Evolutionary conservation across 2,888 invertebrate genomes (phyloP).

Genomic region (Drosophila barbarae): DNA sequence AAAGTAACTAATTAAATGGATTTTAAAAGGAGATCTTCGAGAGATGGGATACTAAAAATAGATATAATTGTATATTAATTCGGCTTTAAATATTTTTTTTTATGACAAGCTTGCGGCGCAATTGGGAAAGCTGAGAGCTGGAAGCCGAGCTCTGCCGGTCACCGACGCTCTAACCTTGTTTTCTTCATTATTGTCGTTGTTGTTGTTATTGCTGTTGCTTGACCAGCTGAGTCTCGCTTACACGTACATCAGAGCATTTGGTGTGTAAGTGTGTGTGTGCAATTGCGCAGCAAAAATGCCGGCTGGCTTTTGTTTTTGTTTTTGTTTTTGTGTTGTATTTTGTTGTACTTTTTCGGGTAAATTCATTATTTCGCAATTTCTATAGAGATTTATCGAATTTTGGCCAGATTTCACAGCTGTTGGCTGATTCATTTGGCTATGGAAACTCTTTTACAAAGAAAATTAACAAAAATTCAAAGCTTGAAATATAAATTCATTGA

Average conservation of each 20-base stretch:
- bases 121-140: constrained; percentile 67
- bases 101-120: constrained; percentile 54
- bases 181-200: constrained; percentile 10
- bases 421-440: constrained; percentile 12
- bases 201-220: constrained; percentile 56
- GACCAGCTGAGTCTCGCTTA: constrained; percentile 62
- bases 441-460: background rate
- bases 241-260: background rate
- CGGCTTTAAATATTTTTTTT: constrained; percentile 1
- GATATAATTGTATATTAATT: background rate
- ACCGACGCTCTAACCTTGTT: constrained; percentile 41
- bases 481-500: background rate
- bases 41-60: too few relatives aligned
- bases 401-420: constrained; percentile 27
- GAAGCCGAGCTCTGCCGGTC: constrained; percentile 39
- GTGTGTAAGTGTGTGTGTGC: constrained; percentile 17
- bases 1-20: too few relatives aligned
- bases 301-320: constrained; percentile 50
- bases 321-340: constrained; percentile 11
- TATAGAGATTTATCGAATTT: constrained; percentile 16
- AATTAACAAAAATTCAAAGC: background rate
- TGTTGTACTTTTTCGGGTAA: constrained; percentile 9
- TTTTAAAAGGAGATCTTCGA: too few relatives aligned
- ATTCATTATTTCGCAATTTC: constrained; percentile 25
- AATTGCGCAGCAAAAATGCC: constrained; percentile 71